Evolutionary conservation across 2,113 vertebrate species (phyloP).

Genomic region (Athene cunicularia): DNA sequence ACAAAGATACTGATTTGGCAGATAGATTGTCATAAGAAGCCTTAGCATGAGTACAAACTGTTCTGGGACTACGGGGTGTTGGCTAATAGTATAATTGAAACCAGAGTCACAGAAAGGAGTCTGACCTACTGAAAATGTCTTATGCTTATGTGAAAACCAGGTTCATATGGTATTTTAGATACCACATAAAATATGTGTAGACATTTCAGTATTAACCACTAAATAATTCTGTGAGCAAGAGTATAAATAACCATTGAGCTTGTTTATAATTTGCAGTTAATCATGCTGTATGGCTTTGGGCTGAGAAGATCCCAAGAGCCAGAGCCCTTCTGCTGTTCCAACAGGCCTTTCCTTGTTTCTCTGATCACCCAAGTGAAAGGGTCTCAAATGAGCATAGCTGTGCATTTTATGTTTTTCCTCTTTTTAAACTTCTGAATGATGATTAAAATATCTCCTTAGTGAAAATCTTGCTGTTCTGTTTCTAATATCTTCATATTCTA

Average conservation of each 20-base stretch:
- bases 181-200: not conserved
- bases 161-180: not conserved
- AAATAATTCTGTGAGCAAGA: not conserved
- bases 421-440: not conserved
- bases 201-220: not conserved
- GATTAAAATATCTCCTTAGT: not conserved
- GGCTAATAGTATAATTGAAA: not conserved
- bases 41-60: not conserved
- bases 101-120: not conserved
- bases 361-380: not conserved
- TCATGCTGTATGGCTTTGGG: not conserved
- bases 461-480: not conserved
- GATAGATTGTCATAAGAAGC: not conserved
- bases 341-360: not conserved
- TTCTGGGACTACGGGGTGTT: not conserved
- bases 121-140: not conserved
- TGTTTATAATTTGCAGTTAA: not conserved
- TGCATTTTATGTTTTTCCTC: not conserved
- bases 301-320: not conserved
- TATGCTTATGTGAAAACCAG: not conserved
- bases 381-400: not conserved
- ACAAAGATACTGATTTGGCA: not conserved
- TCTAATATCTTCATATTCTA: not conserved
- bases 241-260: not conserved
- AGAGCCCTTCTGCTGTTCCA: not conserved